Percentiles rank a stretch among this genome's conserved stretches.
Conservation (phyloP, 2,113 vertebrate genomes). For the Oncorhynchus masou region DNA sequence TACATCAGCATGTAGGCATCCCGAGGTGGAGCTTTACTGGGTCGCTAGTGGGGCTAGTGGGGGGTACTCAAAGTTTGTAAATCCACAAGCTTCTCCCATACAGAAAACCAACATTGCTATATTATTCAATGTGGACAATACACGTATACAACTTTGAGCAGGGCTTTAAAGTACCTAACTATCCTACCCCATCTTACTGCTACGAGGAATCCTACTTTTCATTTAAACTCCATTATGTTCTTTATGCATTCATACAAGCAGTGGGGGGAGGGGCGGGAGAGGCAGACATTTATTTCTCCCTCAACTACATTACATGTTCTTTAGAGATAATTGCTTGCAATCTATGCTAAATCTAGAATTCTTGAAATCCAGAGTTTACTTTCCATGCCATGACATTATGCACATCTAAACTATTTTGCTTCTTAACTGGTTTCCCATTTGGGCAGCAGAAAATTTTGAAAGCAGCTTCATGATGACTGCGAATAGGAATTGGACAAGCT, state of each 20-base stretch:
- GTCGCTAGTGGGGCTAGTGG: slow-evolving; percentile 23
- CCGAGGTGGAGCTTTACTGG: slow-evolving; percentile 56
- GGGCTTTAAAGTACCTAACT: neutral
- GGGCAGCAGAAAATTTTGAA: no score
- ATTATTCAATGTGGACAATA: neutral
- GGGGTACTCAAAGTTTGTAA: slow-evolving; percentile 36
- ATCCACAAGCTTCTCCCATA: slow-evolving; percentile 15
- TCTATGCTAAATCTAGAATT: neutral
- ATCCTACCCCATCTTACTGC: neutral
- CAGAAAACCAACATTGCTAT: slow-evolving; percentile 18
- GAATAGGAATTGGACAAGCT: no score
- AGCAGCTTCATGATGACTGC: no score
- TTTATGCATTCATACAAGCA: neutral
- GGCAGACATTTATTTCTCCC: neutral
- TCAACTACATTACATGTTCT: neutral
- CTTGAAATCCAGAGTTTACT: no score
- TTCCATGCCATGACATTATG: no score
- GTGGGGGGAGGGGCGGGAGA: neutral
- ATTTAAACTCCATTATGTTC: neutral
- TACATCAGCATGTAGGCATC: slow-evolving; percentile 90
- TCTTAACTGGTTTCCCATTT: no score
- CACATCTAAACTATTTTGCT: no score
- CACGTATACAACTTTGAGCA: neutral
- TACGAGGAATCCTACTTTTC: neutral
- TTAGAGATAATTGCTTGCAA: slow-evolving; percentile 1